Base-by-base conservation (phyloP, 2,113 vertebrate genomes). In the Chaetodon trifascialis region DNA sequence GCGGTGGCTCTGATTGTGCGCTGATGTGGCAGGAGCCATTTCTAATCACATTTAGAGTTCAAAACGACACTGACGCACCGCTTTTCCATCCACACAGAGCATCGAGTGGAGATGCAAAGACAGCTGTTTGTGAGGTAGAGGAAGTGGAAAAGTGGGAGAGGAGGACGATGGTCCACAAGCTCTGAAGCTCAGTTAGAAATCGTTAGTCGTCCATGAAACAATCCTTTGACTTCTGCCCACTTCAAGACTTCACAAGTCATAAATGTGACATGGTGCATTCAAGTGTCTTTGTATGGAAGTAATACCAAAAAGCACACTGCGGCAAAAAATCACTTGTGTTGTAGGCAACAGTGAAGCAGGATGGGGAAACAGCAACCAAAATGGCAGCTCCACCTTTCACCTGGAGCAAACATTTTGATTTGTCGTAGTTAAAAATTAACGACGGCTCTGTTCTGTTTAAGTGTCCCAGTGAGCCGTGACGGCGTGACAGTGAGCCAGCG, bases 151-250 rank as follows among this genome's bases (percentile, higher is more conserved):
- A 62, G 19, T 11, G 51, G 44, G 44, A 44, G 44, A 17, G 34
- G 51, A 65, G 47, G 55, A 7, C 54, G 56, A 69, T 46, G 21
- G 72, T 76, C 58, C 10, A 21, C 36, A 63, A 62, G 51, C 73
- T 68, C 17, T 54, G 58, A 23, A 70, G 54, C 56, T 19, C 1
- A 8, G 52, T 70, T 54, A 56, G 52, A 58, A 52, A 69, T 73
- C 3, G 11, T 42, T 51, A n/a, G n/a, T 78, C 73, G 74, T 55
- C 74, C 67, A 55, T 79, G 76, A 80, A 85, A 83, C 17, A 17
- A 17, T 64, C n/a, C n/a, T 80, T 83, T 83, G 79, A 85, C 79
- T 76, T 73, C 49, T 68, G 72, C 52, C 66, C 75, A 67, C 55
- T 44, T 83, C 44, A 80, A 83, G 59, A 67, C 40, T 75, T 76